Conservation (phyloP, 1,140 invertebrate species). For the Bilobella aurantiaca region DNA sequence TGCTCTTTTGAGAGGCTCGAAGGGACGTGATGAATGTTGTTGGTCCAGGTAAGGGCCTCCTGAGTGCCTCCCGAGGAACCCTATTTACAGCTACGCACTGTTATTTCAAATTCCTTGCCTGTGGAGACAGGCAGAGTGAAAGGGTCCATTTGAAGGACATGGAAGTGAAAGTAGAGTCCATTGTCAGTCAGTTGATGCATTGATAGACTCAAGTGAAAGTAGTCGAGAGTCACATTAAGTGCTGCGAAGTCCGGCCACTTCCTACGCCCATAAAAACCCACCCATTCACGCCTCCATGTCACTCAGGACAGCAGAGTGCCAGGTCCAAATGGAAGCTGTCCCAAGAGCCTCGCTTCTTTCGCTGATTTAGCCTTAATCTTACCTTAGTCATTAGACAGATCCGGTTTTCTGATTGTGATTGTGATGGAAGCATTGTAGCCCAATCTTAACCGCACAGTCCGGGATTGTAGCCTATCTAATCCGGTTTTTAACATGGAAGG, state of each 20-base stretch:
- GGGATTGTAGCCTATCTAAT: too few species aligned
- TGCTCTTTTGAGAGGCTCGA: background rate
- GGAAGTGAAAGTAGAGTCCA: constrained; percentile 2
- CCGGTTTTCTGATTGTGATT: too few species aligned
- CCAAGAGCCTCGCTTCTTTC: too few species aligned
- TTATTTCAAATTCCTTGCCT: background rate
- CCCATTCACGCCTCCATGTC: constrained; percentile 21
- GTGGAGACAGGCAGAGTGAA: too few species aligned
- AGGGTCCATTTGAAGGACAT: constrained; percentile 4
- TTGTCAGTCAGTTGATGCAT: constrained; percentile 5
- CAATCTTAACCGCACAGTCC: too few species aligned
- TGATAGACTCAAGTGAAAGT: background rate
- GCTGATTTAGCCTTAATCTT: too few species aligned
- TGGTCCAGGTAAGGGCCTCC: background rate
- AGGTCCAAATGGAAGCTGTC: too few species aligned
- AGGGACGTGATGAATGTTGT: background rate
- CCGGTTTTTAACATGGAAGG: too few species aligned
- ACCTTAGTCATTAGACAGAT: too few species aligned
- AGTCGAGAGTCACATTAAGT: constrained; percentile 4
- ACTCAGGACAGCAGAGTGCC: background rate
- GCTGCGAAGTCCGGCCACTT: background rate
- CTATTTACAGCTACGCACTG: background rate
- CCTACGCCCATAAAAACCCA: constrained; percentile 12
- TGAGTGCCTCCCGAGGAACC: background rate
- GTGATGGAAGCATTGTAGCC: too few species aligned